Evolutionary conservation across 2,113 vertebrate genomes (phyloP), one percentile per base, ranked within the genome.

Genomic region (Larimichthys polyactis): DNA sequence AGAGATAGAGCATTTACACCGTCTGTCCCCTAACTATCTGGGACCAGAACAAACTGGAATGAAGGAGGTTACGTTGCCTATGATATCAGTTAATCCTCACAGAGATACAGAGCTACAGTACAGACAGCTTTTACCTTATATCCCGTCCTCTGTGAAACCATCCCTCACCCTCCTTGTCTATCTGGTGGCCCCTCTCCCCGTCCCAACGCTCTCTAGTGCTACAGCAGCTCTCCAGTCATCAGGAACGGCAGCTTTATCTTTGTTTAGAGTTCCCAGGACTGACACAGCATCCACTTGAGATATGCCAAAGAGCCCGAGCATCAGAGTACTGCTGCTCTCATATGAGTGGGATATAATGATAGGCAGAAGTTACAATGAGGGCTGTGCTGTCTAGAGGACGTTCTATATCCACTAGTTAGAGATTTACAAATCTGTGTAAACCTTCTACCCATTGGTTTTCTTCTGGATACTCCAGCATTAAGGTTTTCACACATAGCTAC

Each of bases 251-350:
- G 75, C 79, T 81, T 94, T 96, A 95, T 96, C 94, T 92, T 48
- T 75, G 75, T 77, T 84, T 82, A 85, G 79, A 74, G 78, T 94
- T 95, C 93, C 94, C 91, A 93, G 92, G 91, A 91, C 87, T 57
- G 85, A 94, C 93, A 94, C 91, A 90, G 91, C 91, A 78, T 94
- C 95, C 94, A 93, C 95, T 95, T 86, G 72, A 95, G 94, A 95
- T 95, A 94, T 58, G 52, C 58, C 60, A 57, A 91, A 91, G 90
- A 92, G 91, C 71, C 84, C 54, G 88, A 81, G 77, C 87, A 86
- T 88, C 69, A 68, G 72, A 86, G 83, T 60, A n/a, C 71, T 51
- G 77, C 88, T 55, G 78, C 81, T 85, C 63, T 63, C 54, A 51
- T 36, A 67, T 67, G 64, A 81, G 68, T 51, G 65, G 83, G 71